Percentiles rank a stretch among this genome's conserved stretches.
Evolutionary conservation across 2,888 invertebrate genomes (phyloP).

Genomic region (Troilus luridus): DNA sequence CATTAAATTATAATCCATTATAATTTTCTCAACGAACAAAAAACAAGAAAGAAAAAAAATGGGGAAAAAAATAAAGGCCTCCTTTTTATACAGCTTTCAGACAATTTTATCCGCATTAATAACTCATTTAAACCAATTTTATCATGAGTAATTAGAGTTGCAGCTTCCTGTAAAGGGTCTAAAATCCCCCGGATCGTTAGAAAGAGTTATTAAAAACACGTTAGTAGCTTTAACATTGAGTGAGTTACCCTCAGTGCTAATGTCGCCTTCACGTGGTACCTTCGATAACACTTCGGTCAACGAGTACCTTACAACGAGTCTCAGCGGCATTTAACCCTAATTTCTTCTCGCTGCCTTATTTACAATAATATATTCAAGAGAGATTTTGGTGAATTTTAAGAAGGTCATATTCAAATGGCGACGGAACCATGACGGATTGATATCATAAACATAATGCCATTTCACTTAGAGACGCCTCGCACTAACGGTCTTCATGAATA

Average conservation of each 20-base stretch:
- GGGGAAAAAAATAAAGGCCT: background rate
- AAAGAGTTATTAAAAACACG: constrained; percentile 59
- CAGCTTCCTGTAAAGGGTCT: constrained; percentile 32
- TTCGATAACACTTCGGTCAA: background rate
- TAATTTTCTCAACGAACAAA: background rate
- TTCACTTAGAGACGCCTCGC: background rate
- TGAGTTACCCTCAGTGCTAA: constrained; percentile 31
- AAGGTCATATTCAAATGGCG: constrained; percentile 30
- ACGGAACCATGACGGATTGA: background rate
- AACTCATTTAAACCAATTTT: constrained; percentile 57
- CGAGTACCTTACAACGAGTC: background rate
- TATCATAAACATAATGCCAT: constrained; percentile 19
- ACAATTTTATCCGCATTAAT: constrained; percentile 58
- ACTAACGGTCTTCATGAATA: constrained; percentile 21
- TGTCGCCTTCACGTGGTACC: constrained; percentile 53
- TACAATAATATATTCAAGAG: constrained; percentile 34
- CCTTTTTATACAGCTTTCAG: background rate
- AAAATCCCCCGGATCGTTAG: constrained; percentile 46
- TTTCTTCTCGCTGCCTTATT: constrained; percentile 11
- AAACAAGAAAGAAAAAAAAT: background rate
- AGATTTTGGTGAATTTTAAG: constrained; percentile 27
- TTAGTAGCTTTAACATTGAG: constrained; percentile 56
- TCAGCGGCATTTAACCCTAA: constrained; percentile 3
- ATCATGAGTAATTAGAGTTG: constrained; percentile 53
- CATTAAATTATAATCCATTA: background rate